phyloP scores from a whole-genome alignment of 2,797 vertebrate genomes.

The Enteromius paludinosus region DNA sequence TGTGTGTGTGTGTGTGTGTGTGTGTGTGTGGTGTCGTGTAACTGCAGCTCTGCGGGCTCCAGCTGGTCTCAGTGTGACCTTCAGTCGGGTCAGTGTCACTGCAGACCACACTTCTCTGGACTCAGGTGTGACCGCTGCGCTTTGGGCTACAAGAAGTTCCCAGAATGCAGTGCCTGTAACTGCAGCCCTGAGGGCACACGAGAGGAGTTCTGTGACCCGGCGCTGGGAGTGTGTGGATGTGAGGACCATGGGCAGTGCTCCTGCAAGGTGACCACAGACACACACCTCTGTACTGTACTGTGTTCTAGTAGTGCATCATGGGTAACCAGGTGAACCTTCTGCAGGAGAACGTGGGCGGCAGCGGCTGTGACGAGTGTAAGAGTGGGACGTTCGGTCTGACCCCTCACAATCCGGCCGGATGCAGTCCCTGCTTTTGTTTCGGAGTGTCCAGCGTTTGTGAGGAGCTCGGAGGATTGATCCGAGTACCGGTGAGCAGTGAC shows the following conservation, averaged over 20 bases:
- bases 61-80: conserved; percentile 77
- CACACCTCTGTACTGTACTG: not conserved
- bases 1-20: not conserved
- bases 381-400: conserved; percentile 83
- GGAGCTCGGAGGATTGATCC: conserved; percentile 82
- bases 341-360: conserved; percentile 87
- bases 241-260: conserved; percentile 80
- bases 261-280: conserved; percentile 85
- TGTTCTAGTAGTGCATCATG: not conserved
- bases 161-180: conserved; percentile 84
- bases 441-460: conserved; percentile 83
- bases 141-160: conserved; percentile 85
- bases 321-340: not conserved
- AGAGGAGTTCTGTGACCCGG: conserved; percentile 76
- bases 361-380: conserved; percentile 85
- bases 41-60: conserved; percentile 83
- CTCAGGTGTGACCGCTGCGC: conserved; percentile 81
- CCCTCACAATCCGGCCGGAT: conserved; percentile 76
- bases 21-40: conserved; percentile 82
- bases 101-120: conserved; percentile 80
- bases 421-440: conserved; percentile 89
- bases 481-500: conserved; percentile 79
- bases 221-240: conserved; percentile 83
- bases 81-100: conserved; percentile 83
- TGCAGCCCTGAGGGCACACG: conserved; percentile 86